A percentile compares a stretch with the other conserved stretches of the same genome.
Conservation (phyloP, 2,888 invertebrate genomes). For the Argyra leucocephala region DNA sequence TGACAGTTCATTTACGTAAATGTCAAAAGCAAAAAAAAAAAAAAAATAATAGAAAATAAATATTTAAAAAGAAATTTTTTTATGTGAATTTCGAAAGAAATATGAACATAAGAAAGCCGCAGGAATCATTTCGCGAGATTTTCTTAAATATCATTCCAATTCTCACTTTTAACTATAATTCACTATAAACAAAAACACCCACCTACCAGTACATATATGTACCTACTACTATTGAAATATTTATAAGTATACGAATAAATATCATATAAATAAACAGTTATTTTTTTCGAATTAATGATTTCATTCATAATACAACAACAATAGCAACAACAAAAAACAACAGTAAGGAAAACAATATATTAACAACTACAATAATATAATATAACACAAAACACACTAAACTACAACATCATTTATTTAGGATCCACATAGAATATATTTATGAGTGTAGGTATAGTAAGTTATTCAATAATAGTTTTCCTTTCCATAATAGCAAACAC, state of each 20-base stretch:
- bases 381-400: no score
- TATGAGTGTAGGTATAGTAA: no score
- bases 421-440: no score
- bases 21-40: not conserved
- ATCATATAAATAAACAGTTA: not conserved
- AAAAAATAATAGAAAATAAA: not conserved
- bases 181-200: not conserved
- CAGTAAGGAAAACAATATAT: no score
- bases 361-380: no score
- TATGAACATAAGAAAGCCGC: not conserved
- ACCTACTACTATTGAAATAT: not conserved
- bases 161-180: not conserved
- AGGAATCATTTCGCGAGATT: not conserved
- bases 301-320: not conserved
- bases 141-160: no score
- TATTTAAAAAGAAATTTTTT: not conserved
- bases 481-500: not conserved
- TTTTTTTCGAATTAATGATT: not conserved
- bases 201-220: no score
- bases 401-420: no score
- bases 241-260: not conserved
- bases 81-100: no score
- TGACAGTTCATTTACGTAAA: slow-evolving; percentile 1
- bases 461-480: no score
- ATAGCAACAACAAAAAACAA: no score